Evolutionary conservation across 2,113 vertebrate genomes (phyloP), one percentile per base, ranked within the genome.

Genomic region (Boleophthalmus pectinirostris): DNA sequence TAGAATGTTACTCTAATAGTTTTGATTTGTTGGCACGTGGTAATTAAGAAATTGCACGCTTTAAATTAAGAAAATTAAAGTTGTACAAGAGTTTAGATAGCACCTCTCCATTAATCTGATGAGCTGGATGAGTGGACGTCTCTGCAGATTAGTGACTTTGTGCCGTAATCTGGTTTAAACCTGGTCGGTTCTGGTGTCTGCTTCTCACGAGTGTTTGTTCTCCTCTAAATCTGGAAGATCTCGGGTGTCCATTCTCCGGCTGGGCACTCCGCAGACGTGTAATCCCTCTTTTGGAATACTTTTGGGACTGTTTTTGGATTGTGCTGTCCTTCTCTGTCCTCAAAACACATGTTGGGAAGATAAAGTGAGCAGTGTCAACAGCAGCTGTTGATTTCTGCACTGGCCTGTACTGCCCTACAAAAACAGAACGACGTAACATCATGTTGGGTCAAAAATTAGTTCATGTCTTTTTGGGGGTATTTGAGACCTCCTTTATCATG

Each of bases 161-260:
- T 92, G 81, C 46, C 58, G 73, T 92, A 93, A 93, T 90, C 92
- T 90, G 9, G 23, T 43, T 74, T 70, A 86, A 90, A 89, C 93
- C 91, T 90, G 56, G 61, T 54, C 71, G 85, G 80, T 91, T 93
- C 84, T 93, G 85, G 85, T 91, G 80, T 90, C 87, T 81, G 73
- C 80, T 93, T 94, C 93, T 92, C 93, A 94, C 90, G 89, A 91
- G 90, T 80, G 92, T 80, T 77, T 88, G 80, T 93, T 90, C 83
- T 72, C 79, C 71, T 70, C 86, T 91, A 91, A 94, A 92, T 78
- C 92, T 71, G 13, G 54, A 46, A 64, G 78, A 79, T 92, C 92
- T 94, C 92, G 80, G 87, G 91, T 95, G 93, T 82, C 93, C 75
- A 73, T 61, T 46, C 12, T 81, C 76, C 81, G 85, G 78, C 88